Evolutionary conservation across 2,888 invertebrate species (phyloP).

Genomic region (Pycnomerus fuliginosus): DNA sequence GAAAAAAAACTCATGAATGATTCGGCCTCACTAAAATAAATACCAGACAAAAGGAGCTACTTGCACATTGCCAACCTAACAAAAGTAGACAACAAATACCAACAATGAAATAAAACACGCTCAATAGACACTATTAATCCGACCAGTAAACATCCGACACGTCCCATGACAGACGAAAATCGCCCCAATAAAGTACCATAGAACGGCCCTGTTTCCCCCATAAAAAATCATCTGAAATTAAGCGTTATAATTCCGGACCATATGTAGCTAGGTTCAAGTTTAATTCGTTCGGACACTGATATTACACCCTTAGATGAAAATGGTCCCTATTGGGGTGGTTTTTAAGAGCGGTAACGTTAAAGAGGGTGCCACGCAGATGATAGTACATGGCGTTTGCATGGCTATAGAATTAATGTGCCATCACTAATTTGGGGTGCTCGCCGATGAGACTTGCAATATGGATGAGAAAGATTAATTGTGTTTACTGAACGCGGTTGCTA

Average conservation of each 20-base stretch:
- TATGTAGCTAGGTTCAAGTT: constrained; percentile 44
- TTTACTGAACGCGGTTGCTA: constrained; percentile 49
- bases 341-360: constrained; percentile 18
- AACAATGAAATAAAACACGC: constrained; percentile 55
- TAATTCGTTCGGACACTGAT: constrained; percentile 53
- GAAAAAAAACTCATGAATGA: constrained; percentile 52
- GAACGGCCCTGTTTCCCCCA: constrained; percentile 14
- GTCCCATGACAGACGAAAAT: constrained; percentile 32
- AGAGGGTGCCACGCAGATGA: constrained; percentile 39
- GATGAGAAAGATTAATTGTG: constrained; percentile 29
- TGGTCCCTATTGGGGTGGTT: constrained; percentile 27
- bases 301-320: constrained; percentile 35
- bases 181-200: constrained; percentile 25
- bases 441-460: constrained; percentile 44
- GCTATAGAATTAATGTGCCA: constrained; percentile 54
- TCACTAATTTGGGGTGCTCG: constrained; percentile 48
- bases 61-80: constrained; percentile 53
- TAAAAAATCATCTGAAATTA: constrained; percentile 30
- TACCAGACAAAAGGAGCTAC: constrained; percentile 51
- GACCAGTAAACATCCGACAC: constrained; percentile 51
- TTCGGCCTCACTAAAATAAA: constrained; percentile 53
- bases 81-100: constrained; percentile 54
- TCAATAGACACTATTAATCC: constrained; percentile 55
- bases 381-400: constrained; percentile 49
- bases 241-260: constrained; percentile 49